Evolutionary conservation across 2,113 vertebrate species (phyloP), one percentile per base, ranked within the genome.

Genomic region (Otocyon megalotis): DNA sequence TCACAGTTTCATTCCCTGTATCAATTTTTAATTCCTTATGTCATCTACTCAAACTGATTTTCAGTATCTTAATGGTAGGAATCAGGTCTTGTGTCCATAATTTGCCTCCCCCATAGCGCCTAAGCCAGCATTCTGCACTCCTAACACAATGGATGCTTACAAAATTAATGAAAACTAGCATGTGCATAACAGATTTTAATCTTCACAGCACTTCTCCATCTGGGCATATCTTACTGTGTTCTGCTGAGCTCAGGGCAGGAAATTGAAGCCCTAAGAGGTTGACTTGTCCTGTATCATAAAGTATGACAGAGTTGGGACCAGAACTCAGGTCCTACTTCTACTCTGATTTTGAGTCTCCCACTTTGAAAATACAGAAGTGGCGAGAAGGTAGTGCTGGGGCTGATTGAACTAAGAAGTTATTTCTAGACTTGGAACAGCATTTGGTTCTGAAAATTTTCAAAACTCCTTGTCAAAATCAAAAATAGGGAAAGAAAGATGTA

Each of bases 41-140:
- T 80, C 35, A 72, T 65, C 56, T 53, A 35, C 10, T 50, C 58
- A 1, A 83, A 63, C 14, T 24, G 28, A 62, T 22, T 48, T 58
- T 58, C 65, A 88, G n/a, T 19, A 56, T 88, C 69, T 32, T 56
- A n/a, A 63, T 11, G 58, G 24, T 56, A 48, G 22, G 62, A 89
- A 69, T 0, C 24, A n/a, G 19, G 9, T 24, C 35, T 74, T 85
- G 9, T 11, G 26, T 19, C 2, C 5, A 54, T 50, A 62, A 72
- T 58, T 63, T n/a, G 6, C 20, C 24, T 81, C 56, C 9, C 17
- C 10, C 0, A 0, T 2, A 37, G 22, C 0, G 0, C 58, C 72
- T 37, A n/a, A 56, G 1, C 50, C 24, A 30, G 19, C 28, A 14
- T 63, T 28, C 3, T 12, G 37, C 8, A n/a, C 32, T 50, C 30